A percentile compares a stretch with the other conserved stretches of the same genome.
Evolutionary conservation across 2,113 vertebrate species (phyloP).

Genomic region (Mesoclemmys tuberculata): DNA sequence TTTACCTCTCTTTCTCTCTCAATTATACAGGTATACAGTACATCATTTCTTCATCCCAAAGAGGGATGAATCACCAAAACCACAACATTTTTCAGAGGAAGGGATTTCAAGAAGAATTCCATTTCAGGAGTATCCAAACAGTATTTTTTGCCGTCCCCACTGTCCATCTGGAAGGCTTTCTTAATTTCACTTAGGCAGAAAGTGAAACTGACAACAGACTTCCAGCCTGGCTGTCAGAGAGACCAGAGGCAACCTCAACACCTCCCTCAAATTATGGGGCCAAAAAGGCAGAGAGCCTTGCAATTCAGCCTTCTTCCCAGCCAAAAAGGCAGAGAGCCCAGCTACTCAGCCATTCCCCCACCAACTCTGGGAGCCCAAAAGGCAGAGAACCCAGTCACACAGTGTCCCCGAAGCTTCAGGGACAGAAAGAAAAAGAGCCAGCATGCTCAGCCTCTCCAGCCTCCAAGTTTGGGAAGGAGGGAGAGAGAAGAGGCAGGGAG

Average conservation of each 20-base stretch:
- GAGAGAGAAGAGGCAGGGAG: too few relatives aligned
- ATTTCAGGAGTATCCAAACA: neutral
- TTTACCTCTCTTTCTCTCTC: neutral
- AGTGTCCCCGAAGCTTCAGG: neutral
- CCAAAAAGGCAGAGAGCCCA: neutral
- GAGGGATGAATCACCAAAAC: neutral
- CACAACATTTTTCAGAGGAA: neutral
- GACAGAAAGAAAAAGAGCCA: neutral
- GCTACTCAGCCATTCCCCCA: neutral
- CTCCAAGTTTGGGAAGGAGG: neutral
- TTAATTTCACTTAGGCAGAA: neutral
- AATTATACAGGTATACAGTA: slow-evolving; percentile 36
- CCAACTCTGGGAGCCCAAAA: neutral
- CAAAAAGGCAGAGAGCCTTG: neutral
- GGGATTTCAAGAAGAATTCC: neutral
- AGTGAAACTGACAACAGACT: neutral
- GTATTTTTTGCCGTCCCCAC: neutral
- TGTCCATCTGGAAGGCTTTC: neutral
- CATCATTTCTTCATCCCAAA: slow-evolving; percentile 32
- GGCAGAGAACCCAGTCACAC: neutral
- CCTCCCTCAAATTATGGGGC: neutral
- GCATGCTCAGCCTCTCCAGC: neutral
- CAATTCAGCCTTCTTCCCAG: neutral
- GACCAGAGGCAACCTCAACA: neutral
- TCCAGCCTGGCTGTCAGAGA: neutral